Evolutionary conservation across 2,113 vertebrate species (phyloP).

Genomic region (Forbesichthys agassizii): DNA sequence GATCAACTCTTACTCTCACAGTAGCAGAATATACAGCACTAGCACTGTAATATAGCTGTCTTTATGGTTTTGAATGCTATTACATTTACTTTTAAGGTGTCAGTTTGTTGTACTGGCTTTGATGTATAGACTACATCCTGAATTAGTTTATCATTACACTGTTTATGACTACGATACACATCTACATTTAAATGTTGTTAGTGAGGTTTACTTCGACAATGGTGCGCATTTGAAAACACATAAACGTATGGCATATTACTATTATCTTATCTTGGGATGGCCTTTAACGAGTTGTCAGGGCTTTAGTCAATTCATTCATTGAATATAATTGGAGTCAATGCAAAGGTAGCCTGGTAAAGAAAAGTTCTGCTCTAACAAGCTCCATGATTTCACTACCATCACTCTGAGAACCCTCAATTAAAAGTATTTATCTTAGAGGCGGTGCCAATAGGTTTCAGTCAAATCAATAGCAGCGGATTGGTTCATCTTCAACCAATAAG

Average conservation of each 20-base stretch:
- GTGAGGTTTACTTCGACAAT: conserved; percentile 36
- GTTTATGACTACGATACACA: conserved; percentile 14
- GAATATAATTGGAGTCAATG: conserved; percentile 32
- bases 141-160: conserved; percentile 23
- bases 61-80: neutral
- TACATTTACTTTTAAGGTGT: neutral
- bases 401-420: too few relatives aligned
- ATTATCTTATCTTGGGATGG: conserved; percentile 9
- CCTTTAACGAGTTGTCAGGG: conserved; percentile 36
- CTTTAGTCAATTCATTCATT: conserved; percentile 48
- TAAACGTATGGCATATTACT: conserved; percentile 29
- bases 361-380: too few relatives aligned
- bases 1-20: neutral
- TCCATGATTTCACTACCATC: too few relatives aligned
- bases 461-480: too few relatives aligned
- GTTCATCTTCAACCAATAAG: too few relatives aligned
- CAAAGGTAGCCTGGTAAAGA: neutral
- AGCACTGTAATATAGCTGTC: neutral
- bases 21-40: neutral
- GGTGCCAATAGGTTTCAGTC: too few relatives aligned
- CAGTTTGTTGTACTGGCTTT: neutral
- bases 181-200: conserved; percentile 26
- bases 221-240: conserved; percentile 27
- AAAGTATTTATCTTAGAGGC: too few relatives aligned
- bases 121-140: neutral